phyloP scores from a whole-genome alignment of 2,113 vertebrate species.

The Apteryx mantelli region DNA sequence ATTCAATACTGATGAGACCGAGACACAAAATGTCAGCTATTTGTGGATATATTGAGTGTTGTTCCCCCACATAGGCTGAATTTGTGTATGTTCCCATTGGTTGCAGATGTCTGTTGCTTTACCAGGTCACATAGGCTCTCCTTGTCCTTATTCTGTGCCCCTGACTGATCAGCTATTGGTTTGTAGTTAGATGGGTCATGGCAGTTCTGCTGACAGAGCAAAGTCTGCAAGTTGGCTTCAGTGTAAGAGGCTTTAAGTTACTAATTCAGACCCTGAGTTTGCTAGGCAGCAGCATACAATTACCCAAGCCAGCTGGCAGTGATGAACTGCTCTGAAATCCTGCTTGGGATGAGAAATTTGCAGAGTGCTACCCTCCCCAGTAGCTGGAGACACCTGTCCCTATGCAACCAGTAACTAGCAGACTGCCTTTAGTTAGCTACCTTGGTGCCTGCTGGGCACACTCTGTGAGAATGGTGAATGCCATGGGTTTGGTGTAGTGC shows the following conservation, averaged over 20 bases:
- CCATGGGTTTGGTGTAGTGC: no score
- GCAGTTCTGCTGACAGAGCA: not conserved
- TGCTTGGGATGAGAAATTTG: not conserved
- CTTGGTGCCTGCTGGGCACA: not conserved
- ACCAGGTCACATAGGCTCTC: not conserved
- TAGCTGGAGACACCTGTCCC: not conserved
- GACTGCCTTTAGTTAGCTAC: not conserved
- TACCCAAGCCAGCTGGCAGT: not conserved
- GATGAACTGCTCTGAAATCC: not conserved
- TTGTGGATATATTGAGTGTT: not conserved
- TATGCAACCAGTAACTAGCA: not conserved
- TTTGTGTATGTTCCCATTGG: no score
- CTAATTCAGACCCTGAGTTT: not conserved
- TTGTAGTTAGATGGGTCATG: not conserved
- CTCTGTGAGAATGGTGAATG: not conserved
- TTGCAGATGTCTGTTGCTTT: not conserved
- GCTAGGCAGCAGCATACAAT: not conserved
- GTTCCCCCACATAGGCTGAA: not conserved
- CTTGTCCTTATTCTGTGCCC: rapidly evolving
- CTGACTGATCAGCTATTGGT: not conserved
- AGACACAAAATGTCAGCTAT: not conserved
- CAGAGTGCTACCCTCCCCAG: not conserved
- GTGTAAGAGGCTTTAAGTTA: not conserved
- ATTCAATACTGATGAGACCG: no score
- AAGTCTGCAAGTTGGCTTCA: not conserved